phyloP scores from a whole-genome alignment of 2,888 invertebrate genomes.

The Linnaemya vulpina region DNA sequence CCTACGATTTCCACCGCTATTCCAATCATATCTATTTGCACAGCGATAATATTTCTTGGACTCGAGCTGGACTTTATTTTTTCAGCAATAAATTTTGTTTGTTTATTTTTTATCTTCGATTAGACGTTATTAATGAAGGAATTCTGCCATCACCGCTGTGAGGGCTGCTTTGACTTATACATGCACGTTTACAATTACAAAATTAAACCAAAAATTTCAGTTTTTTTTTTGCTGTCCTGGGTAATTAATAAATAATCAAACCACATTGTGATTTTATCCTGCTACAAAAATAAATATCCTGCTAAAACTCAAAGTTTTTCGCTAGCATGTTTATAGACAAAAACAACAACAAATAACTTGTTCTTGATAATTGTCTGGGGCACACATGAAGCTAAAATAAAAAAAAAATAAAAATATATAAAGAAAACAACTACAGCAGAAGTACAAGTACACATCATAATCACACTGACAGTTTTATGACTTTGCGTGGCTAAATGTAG shows the following conservation, averaged over 20 bases:
- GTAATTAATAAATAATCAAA: constrained; percentile 61
- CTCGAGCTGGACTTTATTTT: too few species aligned
- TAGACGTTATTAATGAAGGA: too few species aligned
- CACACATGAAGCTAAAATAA: constrained; percentile 23
- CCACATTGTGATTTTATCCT: constrained; percentile 66
- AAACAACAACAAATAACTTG: constrained; percentile 39
- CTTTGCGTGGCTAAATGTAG: constrained; percentile 70
- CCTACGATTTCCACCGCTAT: too few species aligned
- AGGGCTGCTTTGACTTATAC: too few species aligned
- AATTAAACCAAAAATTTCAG: constrained; percentile 14
- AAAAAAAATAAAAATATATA: constrained; percentile 1
- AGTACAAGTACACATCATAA: constrained; percentile 67
- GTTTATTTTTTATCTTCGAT: too few species aligned
- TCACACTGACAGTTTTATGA: constrained; percentile 73
- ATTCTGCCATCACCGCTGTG: too few species aligned
- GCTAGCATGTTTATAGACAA: too few species aligned
- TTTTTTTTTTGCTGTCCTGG: constrained; percentile 29
- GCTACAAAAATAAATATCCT: constrained; percentile 60
- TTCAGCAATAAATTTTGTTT: too few species aligned
- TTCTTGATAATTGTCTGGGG: constrained; percentile 60
- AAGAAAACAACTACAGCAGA: background rate
- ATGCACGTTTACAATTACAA: constrained; percentile 16
- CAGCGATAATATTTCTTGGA: too few species aligned
- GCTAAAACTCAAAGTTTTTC: constrained; percentile 39
- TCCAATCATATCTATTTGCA: too few species aligned